Conservation (phyloP, 2,888 invertebrate species). For the Apoderus coryli region DNA sequence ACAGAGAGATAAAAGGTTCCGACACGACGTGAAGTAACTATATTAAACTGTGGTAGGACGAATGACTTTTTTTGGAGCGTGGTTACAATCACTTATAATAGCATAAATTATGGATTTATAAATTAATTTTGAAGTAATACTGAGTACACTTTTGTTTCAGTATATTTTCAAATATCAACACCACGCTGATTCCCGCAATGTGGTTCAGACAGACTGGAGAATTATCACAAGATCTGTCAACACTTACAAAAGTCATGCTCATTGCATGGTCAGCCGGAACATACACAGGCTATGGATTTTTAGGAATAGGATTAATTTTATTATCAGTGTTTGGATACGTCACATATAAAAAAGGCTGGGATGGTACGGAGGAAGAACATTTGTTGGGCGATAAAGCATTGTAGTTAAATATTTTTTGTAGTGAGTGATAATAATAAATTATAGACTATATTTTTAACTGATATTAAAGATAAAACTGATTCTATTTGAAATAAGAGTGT, state of each 20-base stretch:
- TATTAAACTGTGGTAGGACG: too few species aligned
- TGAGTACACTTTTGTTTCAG: conserved; percentile 31
- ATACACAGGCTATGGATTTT: conserved; percentile 40
- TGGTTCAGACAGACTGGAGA: conserved; percentile 60
- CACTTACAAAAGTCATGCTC: conserved; percentile 38
- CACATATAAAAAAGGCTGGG: conserved; percentile 18
- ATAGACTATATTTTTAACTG: too few species aligned
- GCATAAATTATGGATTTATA: not conserved
- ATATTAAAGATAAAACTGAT: too few species aligned
- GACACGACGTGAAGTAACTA: too few species aligned
- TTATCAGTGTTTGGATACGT: conserved; percentile 28
- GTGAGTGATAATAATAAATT: too few species aligned
- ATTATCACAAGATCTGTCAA: conserved; percentile 42
- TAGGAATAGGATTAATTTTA: conserved; percentile 32
- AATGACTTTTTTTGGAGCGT: too few species aligned
- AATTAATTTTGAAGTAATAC: not conserved
- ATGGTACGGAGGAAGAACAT: conserved; percentile 2
- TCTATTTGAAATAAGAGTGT: too few species aligned
- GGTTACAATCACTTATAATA: too few species aligned
- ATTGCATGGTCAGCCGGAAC: conserved; percentile 38
- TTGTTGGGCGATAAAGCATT: too few species aligned
- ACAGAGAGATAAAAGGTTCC: too few species aligned
- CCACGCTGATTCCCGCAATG: conserved; percentile 54
- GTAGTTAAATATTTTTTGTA: too few species aligned
- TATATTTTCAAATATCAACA: conserved; percentile 38